Evolutionary conservation across 2,888 invertebrate species (phyloP).

Genomic region (Ophioninae sp.): DNA sequence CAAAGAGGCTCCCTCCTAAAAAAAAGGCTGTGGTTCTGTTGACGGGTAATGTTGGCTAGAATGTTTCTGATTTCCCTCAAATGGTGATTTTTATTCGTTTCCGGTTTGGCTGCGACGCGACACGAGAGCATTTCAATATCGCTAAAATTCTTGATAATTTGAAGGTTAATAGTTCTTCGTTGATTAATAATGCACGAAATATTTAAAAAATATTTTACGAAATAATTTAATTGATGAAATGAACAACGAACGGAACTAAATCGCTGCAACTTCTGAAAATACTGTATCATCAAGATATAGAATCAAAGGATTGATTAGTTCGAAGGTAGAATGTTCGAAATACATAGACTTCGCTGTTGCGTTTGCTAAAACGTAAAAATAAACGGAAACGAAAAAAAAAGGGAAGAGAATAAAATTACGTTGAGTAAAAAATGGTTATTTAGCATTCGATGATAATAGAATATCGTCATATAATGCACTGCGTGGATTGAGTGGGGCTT

Average conservation of each 20-base stretch:
- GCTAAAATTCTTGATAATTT: no score
- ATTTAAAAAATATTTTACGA: no score
- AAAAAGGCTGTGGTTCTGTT: background rate
- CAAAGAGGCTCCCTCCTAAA: constrained; percentile 1
- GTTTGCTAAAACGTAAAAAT: background rate
- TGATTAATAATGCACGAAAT: no score
- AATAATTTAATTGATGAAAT: no score
- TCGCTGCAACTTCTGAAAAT: no score
- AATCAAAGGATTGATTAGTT: no score
- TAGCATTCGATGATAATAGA: background rate
- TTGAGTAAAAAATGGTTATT: background rate
- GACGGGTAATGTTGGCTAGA: background rate
- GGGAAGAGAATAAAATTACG: background rate
- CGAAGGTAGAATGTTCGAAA: no score
- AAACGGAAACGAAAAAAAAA: background rate
- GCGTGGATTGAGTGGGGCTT: background rate
- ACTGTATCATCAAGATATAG: no score
- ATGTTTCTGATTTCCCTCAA: background rate
- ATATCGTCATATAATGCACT: background rate
- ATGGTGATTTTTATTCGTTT: background rate
- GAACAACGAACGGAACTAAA: no score
- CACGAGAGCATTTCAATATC: no score
- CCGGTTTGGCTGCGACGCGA: background rate
- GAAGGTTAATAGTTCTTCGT: no score
- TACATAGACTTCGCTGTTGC: no score